Evolutionary conservation across 1,140 invertebrate species (phyloP).

Genomic region (Piezodorus guildinii): DNA sequence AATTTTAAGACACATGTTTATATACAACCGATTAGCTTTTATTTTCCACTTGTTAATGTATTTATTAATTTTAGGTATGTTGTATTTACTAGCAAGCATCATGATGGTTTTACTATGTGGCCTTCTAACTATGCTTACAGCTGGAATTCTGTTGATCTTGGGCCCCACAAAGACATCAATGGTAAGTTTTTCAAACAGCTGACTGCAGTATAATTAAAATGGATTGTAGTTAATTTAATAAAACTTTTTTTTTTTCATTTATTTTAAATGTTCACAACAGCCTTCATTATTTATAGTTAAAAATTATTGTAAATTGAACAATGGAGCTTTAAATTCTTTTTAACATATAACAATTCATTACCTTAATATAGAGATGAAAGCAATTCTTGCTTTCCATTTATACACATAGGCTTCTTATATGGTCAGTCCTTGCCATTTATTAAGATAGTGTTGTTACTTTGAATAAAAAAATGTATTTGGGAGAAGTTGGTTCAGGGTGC

Average conservation of each 20-base stretch:
- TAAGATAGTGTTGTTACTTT: too few species aligned
- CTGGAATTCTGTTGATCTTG: conserved; percentile 82
- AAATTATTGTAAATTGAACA: too few species aligned
- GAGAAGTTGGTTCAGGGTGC: too few species aligned
- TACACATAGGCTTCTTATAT: not conserved
- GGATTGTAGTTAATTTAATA: too few species aligned
- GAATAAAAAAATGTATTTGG: too few species aligned
- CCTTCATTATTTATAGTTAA: too few species aligned
- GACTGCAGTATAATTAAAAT: too few species aligned
- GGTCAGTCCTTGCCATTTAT: too few species aligned
- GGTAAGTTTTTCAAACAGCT: too few species aligned
- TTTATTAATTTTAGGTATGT: conserved; percentile 50
- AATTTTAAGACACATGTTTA: conserved; percentile 14
- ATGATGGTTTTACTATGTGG: conserved; percentile 84
- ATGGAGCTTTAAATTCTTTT: too few species aligned
- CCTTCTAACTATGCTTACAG: conserved; percentile 75
- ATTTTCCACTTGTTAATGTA: not conserved
- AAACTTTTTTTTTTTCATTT: too few species aligned
- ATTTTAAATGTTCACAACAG: too few species aligned
- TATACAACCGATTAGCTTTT: not conserved
- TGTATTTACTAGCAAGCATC: conserved; percentile 86
- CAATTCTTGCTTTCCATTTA: not conserved
- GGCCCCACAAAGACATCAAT: conserved; percentile 70
- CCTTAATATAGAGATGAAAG: not conserved
- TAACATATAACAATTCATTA: not conserved